Evolutionary conservation across 1,140 invertebrate genomes (phyloP), one percentile per base, ranked within the genome.

Genomic region (Coelopa frigida): DNA sequence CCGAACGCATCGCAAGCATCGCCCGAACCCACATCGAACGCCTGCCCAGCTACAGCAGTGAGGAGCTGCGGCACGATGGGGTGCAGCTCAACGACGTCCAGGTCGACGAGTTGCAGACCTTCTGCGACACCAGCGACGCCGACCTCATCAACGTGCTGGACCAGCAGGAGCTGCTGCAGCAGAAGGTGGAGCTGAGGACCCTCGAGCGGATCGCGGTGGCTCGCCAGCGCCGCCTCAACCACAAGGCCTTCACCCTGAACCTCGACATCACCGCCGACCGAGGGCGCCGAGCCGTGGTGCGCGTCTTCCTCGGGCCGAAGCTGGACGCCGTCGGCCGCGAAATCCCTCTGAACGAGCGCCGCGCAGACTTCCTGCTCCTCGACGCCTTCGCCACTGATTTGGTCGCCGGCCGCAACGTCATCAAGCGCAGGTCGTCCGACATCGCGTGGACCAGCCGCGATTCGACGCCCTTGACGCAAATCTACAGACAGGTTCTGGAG

Each of bases 331-430:
- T 68, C 39, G 76, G 76, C 21, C 73, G 75, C 41, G 70, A 72
- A 29, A 69, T 74, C 42, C 68, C 70, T 31, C 65, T 78, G 17
- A 77, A 81, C 51, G 65, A 79, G 44, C 75, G 77, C 48, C 76
- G 79, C 43, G 68, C 74, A 4, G 71, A 78, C 51, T 85, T 83
- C 57, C 74, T 83, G 36, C 74, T 82, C 54, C 59, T 87, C 20
- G 84, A 88, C 50, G 78, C 77, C 57, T 84, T 84, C 65, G 57
- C 75, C 24, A 74, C 76, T 49, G 73, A 79, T 44, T 61, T 88
- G 32, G 63, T 68, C 12, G 57, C 75, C 21, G 85, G 85, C 33
- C 73, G 79, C 48, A 86, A 85, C 59, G 70, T 76, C 32, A 77
- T 88, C 35, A 68, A 72, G 24, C 78, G 83, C 20, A 74, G 75